phyloP scores from a whole-genome alignment of 2,797 vertebrate genomes.

The Enteromius anoplus region DNA sequence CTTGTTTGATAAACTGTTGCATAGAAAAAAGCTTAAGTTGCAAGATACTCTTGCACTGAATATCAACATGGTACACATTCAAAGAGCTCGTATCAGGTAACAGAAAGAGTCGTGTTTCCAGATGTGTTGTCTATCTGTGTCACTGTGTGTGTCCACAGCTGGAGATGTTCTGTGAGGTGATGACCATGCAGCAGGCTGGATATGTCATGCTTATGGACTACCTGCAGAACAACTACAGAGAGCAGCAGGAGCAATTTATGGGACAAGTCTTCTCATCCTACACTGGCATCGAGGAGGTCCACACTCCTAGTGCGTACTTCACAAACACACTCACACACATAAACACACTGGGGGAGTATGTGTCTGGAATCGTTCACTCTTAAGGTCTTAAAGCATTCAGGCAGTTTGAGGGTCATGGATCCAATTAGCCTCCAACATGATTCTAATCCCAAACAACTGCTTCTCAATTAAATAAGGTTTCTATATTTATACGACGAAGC shows the following conservation, averaged over 20 bases:
- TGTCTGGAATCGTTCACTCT: constrained; percentile 7
- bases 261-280: constrained; percentile 96
- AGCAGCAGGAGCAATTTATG: constrained; percentile 88
- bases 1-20: not conserved
- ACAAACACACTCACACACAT: constrained; percentile 24
- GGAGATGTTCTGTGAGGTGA: constrained; percentile 93
- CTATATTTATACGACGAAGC: constrained; percentile 33
- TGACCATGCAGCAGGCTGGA: constrained; percentile 95
- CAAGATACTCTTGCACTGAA: not conserved
- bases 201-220: constrained; percentile 99
- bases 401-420: constrained; percentile 31
- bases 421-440: constrained; percentile 19
- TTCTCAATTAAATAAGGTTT: constrained; percentile 41
- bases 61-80: not conserved
- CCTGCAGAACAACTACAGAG: constrained; percentile 93
- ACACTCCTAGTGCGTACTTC: constrained; percentile 81
- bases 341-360: not conserved
- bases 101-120: not conserved
- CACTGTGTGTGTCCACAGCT: constrained; percentile 72
- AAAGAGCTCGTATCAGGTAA: not conserved
- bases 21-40: not conserved
- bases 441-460: constrained; percentile 25
- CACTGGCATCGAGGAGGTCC: constrained; percentile 91
- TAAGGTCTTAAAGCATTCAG: constrained; percentile 8
- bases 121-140: not conserved